Conservation (phyloP, 37 sponge, comb jelly and placozoan genomes). For the Halichondria panicea region DNA sequence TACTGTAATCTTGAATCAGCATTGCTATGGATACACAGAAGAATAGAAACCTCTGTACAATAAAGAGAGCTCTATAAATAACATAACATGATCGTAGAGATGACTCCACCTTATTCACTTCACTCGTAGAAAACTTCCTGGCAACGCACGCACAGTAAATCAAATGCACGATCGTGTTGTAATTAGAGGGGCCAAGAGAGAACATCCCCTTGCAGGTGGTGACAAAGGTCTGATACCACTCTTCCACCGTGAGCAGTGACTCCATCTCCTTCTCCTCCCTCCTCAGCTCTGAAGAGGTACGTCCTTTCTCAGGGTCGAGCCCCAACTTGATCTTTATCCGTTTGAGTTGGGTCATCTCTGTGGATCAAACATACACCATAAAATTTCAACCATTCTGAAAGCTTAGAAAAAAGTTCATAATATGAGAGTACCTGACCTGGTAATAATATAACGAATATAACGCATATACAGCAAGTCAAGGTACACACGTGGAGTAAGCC, state of each 20-base stretch:
- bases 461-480: no score
- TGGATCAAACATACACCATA: no score
- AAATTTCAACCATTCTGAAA: no score
- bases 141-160: slow-evolving; percentile 31
- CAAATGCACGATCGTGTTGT: slow-evolving; percentile 27
- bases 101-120: slow-evolving; percentile 24
- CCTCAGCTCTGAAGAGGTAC: slow-evolving; percentile 21
- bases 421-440: no score
- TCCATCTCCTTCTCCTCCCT: slow-evolving; percentile 45
- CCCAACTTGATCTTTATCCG: no score
- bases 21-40: slow-evolving; percentile 16
- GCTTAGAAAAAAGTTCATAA: no score
- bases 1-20: slow-evolving; percentile 17
- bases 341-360: no score
- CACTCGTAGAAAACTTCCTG: slow-evolving; percentile 23
- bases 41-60: slow-evolving; percentile 22
- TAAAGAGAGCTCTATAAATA: neutral
- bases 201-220: slow-evolving; percentile 35
- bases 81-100: neutral
- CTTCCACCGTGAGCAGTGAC: slow-evolving; percentile 27
- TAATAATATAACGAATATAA: no score
- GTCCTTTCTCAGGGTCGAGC: no score
- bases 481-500: no score
- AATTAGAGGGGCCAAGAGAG: slow-evolving; percentile 4
- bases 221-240: slow-evolving; percentile 50